A percentile compares a stretch with the other conserved stretches of the same genome.
phyloP scores from a whole-genome alignment of 1,140 invertebrate species.

The Apocrypta bakeri region DNA sequence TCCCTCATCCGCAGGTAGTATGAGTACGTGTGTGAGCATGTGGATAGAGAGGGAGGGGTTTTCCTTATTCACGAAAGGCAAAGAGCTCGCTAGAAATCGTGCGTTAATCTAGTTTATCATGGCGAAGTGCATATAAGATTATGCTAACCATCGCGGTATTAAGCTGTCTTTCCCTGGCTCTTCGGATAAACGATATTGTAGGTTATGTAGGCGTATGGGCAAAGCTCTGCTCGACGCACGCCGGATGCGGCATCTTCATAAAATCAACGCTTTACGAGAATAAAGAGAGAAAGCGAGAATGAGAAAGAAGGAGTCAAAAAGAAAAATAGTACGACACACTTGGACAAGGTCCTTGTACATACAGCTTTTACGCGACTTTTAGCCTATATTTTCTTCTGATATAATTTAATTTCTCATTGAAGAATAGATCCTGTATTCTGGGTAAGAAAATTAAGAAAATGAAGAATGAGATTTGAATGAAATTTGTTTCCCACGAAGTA shows the following conservation, averaged over 20 bases:
- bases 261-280: slow-evolving; percentile 27
- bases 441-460: background rate
- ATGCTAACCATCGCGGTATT: slow-evolving; percentile 55
- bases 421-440: background rate
- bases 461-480: too few species aligned
- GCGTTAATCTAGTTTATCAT: slow-evolving; percentile 64
- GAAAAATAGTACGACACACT: background rate
- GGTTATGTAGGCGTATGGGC: slow-evolving; percentile 49
- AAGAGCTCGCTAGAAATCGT: slow-evolving; percentile 5
- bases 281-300: slow-evolving; percentile 6
- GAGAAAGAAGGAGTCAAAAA: background rate
- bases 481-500: too few species aligned
- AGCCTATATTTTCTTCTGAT: background rate
- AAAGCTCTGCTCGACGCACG: slow-evolving; percentile 5
- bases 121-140: slow-evolving; percentile 62
- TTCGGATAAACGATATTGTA: slow-evolving; percentile 60
- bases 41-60: background rate
- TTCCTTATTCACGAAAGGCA: background rate
- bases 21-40: background rate
- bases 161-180: slow-evolving; percentile 48
- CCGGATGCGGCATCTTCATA: slow-evolving; percentile 34
- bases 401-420: background rate
- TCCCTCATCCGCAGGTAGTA: background rate
- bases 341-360: slow-evolving; percentile 31
- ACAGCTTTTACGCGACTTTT: slow-evolving; percentile 2